Evolutionary conservation across 2,797 vertebrate genomes (phyloP), one percentile per base, ranked within the genome.

Genomic region (Acrossocheilus wenchowensis): DNA sequence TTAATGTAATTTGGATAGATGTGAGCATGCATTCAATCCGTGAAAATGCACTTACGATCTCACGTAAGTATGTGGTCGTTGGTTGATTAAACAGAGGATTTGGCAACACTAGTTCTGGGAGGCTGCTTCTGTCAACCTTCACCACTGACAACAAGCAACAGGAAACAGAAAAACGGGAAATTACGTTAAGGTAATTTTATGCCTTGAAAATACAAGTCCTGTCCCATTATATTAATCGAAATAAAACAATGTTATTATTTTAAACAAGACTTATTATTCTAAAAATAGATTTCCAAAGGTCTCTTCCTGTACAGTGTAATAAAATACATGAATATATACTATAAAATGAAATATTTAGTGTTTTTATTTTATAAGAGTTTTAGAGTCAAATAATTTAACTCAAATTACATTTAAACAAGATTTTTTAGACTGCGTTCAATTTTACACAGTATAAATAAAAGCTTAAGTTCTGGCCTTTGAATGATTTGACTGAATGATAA

Each of bases 71-170:
- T 19, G 6, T 26, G 11, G 19, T 26, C n/a, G 3, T 6, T 7
- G 17, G 21, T 30, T 8, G 8, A 36, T 2, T 0, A 2, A 26
- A 21, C 0, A 21, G 14, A 62, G 50, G 84, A 85, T 72, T 60
- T 85, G 84, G 84, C 84, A 85, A 85, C 84, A 2, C 41, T 2
- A 14, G 6, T 62, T 87, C 54, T 36, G 5, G 41, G 69, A 77
- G 78, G 45, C 64, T 66, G 78, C 48, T 86, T 68, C 85, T 87
- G 86, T 87, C 86, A 87, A 87, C 73, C 73, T 82, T 81, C 72
- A 82, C 57, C 72, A 86, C 75, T 82, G 68, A 79, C 84, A 86
- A 84, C 83, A 30, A 86, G 86, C 62, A 62, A 86, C 75, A 77
- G 60, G 74, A 60, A 87, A 60, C 8, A 71, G 50, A 69, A 54